Evolutionary conservation across 64 coral and sea anemone genomes (phyloP), one percentile per base, ranked within the genome.

Genomic region (Dendrophyllia cribrosa): DNA sequence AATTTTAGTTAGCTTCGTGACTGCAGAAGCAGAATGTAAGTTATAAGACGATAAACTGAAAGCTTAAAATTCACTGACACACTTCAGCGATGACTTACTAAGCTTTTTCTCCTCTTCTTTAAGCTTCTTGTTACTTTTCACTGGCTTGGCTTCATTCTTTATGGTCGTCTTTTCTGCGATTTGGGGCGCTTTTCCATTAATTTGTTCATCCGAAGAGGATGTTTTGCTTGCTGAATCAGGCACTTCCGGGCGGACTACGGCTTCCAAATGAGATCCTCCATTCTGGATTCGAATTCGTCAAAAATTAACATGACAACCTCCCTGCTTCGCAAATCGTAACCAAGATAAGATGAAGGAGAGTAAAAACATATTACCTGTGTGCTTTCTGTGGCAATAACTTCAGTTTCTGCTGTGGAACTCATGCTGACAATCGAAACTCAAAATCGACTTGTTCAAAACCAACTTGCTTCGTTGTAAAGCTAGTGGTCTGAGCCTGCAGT

Each of bases 41-140:
- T n/a, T n/a, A n/a, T n/a, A 70, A 70, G 66, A 23, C 24, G 10
- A 3, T 25, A 70, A 25, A 24, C 23, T 70, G 10, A 89, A 66
- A 21, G 34, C 10, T 58, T 56, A 4, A 77, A 59, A 80, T 51
- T 20, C 47, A 10, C 23, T n/a, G 22, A 48, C 44, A 51, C 66
- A 17, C 5, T 20, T 19, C 20, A 49, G 47, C 70, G n/a, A 47
- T 10, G 56, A 67, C 82, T 86, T 78, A 92, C 91, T 92, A 20
- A 87, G 83, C 59, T 85, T 92, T 61, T 92, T 86, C 50, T 92
- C 91, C 45, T 92, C 91, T 87, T 87, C 91, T 70, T 92, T 92
- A 26, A 44, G 44, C 82, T 85, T 86, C 59, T 92, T 92, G 16
- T 84, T 84, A 21, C 58, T 84, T 84, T 84, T 84, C 9, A 22